Evolutionary conservation across 2,888 invertebrate species (phyloP).

Genomic region (Drosophila niveifrons): DNA sequence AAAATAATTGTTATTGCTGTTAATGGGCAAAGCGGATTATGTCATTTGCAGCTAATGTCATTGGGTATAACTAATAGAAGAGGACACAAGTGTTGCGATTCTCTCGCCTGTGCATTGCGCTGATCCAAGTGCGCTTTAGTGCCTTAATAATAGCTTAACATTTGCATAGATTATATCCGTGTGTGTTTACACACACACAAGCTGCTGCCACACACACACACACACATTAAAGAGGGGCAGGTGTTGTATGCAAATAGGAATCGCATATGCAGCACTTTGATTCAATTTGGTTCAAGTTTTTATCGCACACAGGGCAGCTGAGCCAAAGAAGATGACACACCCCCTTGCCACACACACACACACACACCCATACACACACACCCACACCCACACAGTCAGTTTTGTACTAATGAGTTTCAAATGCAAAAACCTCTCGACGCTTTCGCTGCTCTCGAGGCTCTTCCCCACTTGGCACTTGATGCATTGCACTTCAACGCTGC

Average conservation of each 20-base stretch:
- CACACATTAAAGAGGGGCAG: conserved; percentile 8
- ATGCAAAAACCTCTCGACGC: conserved; percentile 64
- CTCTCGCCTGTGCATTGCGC: conserved; percentile 30
- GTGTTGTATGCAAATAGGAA: conserved; percentile 45
- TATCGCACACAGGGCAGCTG: conserved; percentile 41
- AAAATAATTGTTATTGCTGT: too few relatives aligned
- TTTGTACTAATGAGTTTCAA: conserved; percentile 73
- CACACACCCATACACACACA: neutral
- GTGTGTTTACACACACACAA: conserved; percentile 7
- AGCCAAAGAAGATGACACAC: conserved; percentile 33
- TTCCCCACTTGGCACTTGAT: conserved; percentile 69
- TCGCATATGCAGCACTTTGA: conserved; percentile 62
- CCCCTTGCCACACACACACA: conserved; percentile 15
- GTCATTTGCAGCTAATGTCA: conserved; percentile 6
- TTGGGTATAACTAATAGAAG: conserved; percentile 28
- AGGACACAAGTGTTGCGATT: conserved; percentile 30
- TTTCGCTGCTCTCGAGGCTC: conserved; percentile 40
- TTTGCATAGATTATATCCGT: conserved; percentile 59
- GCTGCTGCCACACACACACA: neutral
- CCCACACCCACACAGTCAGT: conserved; percentile 17
- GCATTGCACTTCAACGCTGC: conserved; percentile 69
- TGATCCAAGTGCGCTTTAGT: conserved; percentile 60
- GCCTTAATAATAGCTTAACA: conserved; percentile 72
- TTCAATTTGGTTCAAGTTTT: conserved; percentile 69
- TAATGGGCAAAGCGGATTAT: neutral